Evolutionary conservation across 2,888 invertebrate species (phyloP), one percentile per base, ranked within the genome.

Genomic region (Plagodis dolabraria): DNA sequence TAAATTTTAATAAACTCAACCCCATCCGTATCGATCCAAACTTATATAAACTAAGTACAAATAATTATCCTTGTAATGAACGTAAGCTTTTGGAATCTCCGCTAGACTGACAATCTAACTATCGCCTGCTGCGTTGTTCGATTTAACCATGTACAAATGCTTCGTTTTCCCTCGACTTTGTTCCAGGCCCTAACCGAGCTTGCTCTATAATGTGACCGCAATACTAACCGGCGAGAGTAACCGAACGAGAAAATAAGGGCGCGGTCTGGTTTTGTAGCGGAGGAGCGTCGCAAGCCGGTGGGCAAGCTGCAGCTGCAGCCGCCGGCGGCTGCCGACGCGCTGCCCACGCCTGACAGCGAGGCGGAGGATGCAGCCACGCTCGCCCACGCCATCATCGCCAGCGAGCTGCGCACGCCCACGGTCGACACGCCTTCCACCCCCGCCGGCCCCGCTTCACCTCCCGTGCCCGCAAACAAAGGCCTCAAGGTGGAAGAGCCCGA

Each of bases 151-250:
- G 90, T 86, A 40, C 40, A 40, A 7, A 10, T 87, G 91, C 85
- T 85, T 72, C 83, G 87, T 91, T 91, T 89, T 92, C 92, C 89
- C 89, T 89, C 88, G 83, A 92, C 87, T 92, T 91, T 93, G 93
- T 93, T 93, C 88, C 93, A 93, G 93, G 92, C 92, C 88, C 91
- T 93, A 93, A 93, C 92, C 92, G 92, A 89, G 93, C 92, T 93
- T 93, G 93, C 89, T 89, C 93, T 87, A 83, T 93, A 90, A 92
- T 93, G 93, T 93, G 93, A 93, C 82, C 86, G 90, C 92, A 80
- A 87, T 91, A 93, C 93, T 93, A 93, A 93, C 92, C 65, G 90
- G 86, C 87, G 83, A 82, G 88, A 82, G 84, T 92, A 91, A 92
- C 80, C 86, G 83, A 86, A 83, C 80, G 82, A 85, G 89, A 87